phyloP scores from a whole-genome alignment of 2,113 vertebrate species.

The Limnothrissa miodon region DNA sequence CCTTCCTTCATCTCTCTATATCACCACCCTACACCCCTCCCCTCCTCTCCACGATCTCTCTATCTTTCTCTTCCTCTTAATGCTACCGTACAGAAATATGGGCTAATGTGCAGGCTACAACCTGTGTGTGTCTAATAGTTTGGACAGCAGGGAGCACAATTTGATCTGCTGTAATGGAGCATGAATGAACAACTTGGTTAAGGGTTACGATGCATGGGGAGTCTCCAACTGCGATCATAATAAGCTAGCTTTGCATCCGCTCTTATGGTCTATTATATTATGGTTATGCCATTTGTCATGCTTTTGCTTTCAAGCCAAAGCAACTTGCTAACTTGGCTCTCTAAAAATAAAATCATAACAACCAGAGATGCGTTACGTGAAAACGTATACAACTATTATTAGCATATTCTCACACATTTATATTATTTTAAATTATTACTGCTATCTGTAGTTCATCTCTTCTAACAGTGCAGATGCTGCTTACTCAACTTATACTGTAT shows the following conservation, averaged over 20 bases:
- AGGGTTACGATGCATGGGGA: not conserved
- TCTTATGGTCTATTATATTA: not conserved
- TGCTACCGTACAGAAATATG: not conserved
- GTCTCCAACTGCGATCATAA: not conserved
- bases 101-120: not conserved
- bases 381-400: not conserved
- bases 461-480: not conserved
- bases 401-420: not conserved
- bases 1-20: not conserved
- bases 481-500: not conserved
- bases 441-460: not conserved
- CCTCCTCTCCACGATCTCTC: constrained; percentile 5
- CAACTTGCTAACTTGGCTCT: not conserved
- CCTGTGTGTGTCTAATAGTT: not conserved
- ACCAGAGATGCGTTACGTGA: too few relatives aligned
- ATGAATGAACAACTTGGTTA: not conserved
- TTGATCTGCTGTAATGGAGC: not conserved
- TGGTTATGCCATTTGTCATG: not conserved
- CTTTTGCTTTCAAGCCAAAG: not conserved
- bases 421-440: not conserved
- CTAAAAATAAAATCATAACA: not conserved
- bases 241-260: not conserved
- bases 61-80: not conserved
- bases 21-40: constrained; percentile 19
- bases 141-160: not conserved